Conservation (phyloP, 1,140 invertebrate species). For the Helicoverpa armigera region DNA sequence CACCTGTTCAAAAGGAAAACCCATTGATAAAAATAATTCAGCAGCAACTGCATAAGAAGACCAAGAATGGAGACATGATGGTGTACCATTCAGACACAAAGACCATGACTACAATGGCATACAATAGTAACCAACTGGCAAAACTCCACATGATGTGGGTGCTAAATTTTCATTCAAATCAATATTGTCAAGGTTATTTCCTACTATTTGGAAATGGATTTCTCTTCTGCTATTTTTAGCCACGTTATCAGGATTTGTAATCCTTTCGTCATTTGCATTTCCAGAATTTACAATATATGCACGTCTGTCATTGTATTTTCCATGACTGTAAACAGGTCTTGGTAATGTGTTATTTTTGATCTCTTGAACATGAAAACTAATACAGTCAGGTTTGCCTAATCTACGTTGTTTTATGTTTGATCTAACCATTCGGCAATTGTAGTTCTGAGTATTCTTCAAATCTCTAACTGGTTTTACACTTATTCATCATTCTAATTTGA, state of each 20-base stretch:
- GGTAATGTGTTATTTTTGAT: not conserved
- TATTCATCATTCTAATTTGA: not conserved
- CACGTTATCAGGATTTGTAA: not conserved
- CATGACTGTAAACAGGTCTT: not conserved
- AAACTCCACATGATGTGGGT: conserved; percentile 12
- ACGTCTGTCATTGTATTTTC: conserved; percentile 9
- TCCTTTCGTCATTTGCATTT: conserved; percentile 15
- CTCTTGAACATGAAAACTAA: not conserved
- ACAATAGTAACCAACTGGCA: not conserved
- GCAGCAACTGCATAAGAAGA: too few species aligned
- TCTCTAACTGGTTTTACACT: not conserved
- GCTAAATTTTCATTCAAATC: conserved; percentile 20
- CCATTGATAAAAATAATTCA: too few species aligned
- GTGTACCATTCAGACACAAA: not conserved
- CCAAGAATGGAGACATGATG: too few species aligned
- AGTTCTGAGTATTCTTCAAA: not conserved
- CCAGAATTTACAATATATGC: conserved; percentile 1
- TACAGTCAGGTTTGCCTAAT: not conserved
- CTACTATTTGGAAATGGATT: conserved; percentile 13
- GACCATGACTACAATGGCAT: not conserved
- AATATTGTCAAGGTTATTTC: conserved; percentile 11
- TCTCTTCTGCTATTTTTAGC: conserved; percentile 24
- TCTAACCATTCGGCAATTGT: not conserved
- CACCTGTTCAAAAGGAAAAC: too few species aligned
- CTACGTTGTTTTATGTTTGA: not conserved